Evolutionary conservation across 2,888 invertebrate genomes (phyloP), one percentile per base, ranked within the genome.

Genomic region (Dicranocentrus wangi): DNA sequence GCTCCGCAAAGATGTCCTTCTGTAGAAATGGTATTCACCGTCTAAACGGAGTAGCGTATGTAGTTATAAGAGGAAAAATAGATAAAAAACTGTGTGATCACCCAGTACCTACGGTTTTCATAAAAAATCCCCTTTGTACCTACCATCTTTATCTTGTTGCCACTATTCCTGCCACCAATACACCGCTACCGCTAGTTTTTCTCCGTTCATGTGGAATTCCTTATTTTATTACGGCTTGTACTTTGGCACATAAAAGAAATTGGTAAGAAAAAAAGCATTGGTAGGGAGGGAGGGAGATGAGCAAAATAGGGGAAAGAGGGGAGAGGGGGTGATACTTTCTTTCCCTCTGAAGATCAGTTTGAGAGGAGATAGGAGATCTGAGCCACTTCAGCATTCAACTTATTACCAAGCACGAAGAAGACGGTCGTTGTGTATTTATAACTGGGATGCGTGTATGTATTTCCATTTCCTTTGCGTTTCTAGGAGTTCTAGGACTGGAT

Each of bases 171-270:
- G 25, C 65, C 70, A 70, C 43, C 2, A 15, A 39, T 42, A 39
- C 60, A 51, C 63, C 63, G 65, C 55, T n/a, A n/a, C n/a, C n/a
- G 28, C 70, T 81, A 61, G 60, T 42, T 78, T 79, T 60, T 69
- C 69, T 78, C 84, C 77, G 79, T 82, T 85, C 81, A 85, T 82
- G 83, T 83, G 83, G 84, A 85, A 85, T 86, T 86, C 86, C 86
- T 86, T 85, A 86, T 86, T 86, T 86, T 86, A 86, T 86, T 86
- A 86, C 85, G 19, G 47, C 32, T 83, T 81, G 84, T 84, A 85
- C 84, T 84, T 86, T 84, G 81, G 81, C 86, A 84, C 86, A 86
- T 86, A 85, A 86, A 86, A 85, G 73, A 75, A 75, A 75, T 75
- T 75, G 73, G 73, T 63, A 75, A 65, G 65, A 19, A n/a, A n/a